Conservation (phyloP, 2,113 vertebrate species). For the Centropus unirufus region DNA sequence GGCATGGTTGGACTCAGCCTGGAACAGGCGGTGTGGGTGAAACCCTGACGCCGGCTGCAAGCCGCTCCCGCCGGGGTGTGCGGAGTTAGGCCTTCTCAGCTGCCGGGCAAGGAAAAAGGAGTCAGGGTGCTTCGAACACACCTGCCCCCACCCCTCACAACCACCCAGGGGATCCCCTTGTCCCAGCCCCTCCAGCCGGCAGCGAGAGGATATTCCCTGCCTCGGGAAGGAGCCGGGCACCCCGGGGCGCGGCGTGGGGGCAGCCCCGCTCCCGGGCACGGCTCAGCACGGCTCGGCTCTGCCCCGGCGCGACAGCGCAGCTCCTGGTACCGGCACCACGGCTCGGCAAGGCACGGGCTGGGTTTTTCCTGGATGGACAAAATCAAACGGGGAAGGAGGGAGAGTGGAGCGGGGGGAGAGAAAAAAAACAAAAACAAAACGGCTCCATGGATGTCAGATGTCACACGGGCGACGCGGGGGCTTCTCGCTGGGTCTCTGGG, state of each 20-base stretch:
- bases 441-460: slow-evolving; percentile 39
- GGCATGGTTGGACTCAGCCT: background rate
- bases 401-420: background rate
- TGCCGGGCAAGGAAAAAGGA: background rate
- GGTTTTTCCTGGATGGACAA: background rate
- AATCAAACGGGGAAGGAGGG: background rate
- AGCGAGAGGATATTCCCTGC: background rate
- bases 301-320: background rate
- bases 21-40: background rate
- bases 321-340: background rate
- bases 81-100: background rate
- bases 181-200: background rate
- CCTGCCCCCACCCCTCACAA: accelerated
- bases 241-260: background rate
- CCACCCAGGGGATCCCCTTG: background rate
- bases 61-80: background rate
- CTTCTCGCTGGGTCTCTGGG: too few relatives aligned
- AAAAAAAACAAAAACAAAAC: background rate
- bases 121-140: background rate
- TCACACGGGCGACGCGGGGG: too few relatives aligned
- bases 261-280: too few relatives aligned
- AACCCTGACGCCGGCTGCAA: background rate
- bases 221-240: background rate
- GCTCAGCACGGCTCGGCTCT: background rate
- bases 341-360: background rate